Base-by-base conservation (phyloP, 2,888 invertebrate genomes). In the Synanthedon tipuliformis region DNA sequence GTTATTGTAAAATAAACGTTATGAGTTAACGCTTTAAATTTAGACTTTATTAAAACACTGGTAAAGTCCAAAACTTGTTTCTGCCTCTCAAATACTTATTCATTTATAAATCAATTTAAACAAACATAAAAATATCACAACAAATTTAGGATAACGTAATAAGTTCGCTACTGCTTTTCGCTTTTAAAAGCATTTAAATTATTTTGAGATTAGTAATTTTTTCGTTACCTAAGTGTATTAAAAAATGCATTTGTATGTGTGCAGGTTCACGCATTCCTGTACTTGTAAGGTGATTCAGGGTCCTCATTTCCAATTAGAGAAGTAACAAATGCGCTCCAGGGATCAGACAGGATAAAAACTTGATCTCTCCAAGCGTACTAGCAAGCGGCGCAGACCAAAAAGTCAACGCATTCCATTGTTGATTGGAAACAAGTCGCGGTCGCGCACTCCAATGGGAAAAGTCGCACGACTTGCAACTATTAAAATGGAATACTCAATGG, bases 331-430 rank as follows among this genome's bases (percentile, higher is more conserved):
- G 65, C 65, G 63, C 63, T 64, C 62, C 61, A n/a, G n/a, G 45
- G 45, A 45, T 45, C 45, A 63, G 62, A 56, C 60, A 63, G 68
- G 61, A 67, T 69, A 78, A 81, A 80, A 80, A 80, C 73, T 72
- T 61, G 80, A 73, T 78, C 70, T 71, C 72, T 71, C 69, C 68
- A 60, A 64, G 63, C 52, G 60, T 60, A 65, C 62, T 63, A 58
- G 63, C 53, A 52, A 52, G 40, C 51, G 49, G 64, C 66, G 65
- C 75, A 66, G 74, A 80, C 79, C 81, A 80, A 84, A 85, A 83
- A 79, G 78, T 76, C 70, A 65, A 65, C 70, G 73, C 82, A 81
- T 85, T 81, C 82, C 84, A 77, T 82, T 84, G 81, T 81, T 76
- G 83, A 86, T 82, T 82, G 81, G 78, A 78, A 78, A 74, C 81